phyloP scores from a whole-genome alignment of 2,113 vertebrate species.

The Hucho hucho region DNA sequence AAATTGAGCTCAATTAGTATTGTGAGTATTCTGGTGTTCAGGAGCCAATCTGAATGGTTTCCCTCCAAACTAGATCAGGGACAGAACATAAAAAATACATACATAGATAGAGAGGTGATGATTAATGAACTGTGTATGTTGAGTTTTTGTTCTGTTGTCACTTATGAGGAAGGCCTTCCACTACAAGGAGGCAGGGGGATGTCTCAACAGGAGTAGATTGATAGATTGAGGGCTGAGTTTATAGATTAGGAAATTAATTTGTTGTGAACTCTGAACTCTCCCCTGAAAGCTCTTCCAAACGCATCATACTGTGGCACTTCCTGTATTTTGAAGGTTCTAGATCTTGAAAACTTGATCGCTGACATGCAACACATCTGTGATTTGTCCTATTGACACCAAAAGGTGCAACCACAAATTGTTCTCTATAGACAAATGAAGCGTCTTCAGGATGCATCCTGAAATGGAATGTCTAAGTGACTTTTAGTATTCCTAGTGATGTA shows the following conservation, averaged over 20 bases:
- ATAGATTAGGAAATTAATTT: conserved; percentile 30
- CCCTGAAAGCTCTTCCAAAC: conserved; percentile 30
- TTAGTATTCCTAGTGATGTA: conserved; percentile 28
- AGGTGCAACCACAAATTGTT: conserved; percentile 9
- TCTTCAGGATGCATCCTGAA: conserved; percentile 4
- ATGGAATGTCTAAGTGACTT: conserved; percentile 45
- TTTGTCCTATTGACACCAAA: background rate
- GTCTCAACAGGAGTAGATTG: conserved; percentile 1
- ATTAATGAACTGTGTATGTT: too few relatives aligned
- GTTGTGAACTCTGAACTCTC: conserved; percentile 23
- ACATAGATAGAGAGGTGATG: too few relatives aligned
- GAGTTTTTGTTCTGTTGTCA: background rate
- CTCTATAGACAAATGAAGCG: conserved; percentile 6
- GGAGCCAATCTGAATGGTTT: conserved; percentile 6
- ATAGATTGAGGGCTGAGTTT: conserved; percentile 16
- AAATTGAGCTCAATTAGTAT: conserved; percentile 20
- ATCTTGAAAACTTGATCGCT: too few relatives aligned
- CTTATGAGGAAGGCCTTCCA: background rate
- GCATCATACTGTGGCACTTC: too few relatives aligned
- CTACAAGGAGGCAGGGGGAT: background rate
- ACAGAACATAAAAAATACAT: background rate
- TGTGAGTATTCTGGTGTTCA: conserved; percentile 17
- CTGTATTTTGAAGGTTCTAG: too few relatives aligned
- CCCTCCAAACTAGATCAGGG: background rate
- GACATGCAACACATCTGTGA: too few relatives aligned